Evolutionary conservation across 2,797 vertebrate species (phyloP).

Genomic region (Falco rusticolus): DNA sequence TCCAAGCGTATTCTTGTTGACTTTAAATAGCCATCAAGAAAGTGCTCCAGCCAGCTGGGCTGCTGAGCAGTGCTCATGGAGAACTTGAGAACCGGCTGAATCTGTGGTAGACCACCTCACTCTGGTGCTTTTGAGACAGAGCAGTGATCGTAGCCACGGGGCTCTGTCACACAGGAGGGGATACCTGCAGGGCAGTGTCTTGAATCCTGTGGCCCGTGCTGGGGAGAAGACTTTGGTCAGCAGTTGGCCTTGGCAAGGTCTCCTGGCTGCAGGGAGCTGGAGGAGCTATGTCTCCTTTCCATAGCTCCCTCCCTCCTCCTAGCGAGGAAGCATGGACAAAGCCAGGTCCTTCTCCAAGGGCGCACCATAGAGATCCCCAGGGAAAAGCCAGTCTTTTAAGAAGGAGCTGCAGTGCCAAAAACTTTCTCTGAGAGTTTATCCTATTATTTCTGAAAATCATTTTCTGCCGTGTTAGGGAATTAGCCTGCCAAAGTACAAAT

Average conservation of each 20-base stretch:
- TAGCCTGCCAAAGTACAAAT: slow-evolving; percentile 4
- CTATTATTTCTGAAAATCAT: not conserved
- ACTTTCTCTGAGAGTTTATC: not conserved
- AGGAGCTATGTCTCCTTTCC: not conserved
- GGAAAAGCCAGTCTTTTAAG: not conserved
- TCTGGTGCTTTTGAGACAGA: not conserved
- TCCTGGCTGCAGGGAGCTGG: not conserved
- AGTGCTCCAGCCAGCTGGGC: not conserved
- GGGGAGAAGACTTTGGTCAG: not conserved
- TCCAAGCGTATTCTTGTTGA: not conserved
- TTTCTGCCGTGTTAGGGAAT: not conserved
- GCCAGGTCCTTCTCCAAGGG: not conserved
- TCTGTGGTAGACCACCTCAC: rapidly evolving
- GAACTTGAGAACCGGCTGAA: not conserved
- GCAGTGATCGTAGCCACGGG: rapidly evolving
- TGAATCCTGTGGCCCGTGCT: not conserved
- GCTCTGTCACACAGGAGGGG: not conserved
- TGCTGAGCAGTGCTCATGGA: not conserved
- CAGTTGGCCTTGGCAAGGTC: rapidly evolving
- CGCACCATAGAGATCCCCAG: not conserved
- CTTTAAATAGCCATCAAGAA: not conserved
- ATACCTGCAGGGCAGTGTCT: not conserved
- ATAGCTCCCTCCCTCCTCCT: not conserved
- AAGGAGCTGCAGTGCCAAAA: not conserved
- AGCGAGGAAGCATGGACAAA: not conserved